Evolutionary conservation across 64 coral and sea anemone species (phyloP), one percentile per base, ranked within the genome.

Genomic region (Trachythela sp.): DNA sequence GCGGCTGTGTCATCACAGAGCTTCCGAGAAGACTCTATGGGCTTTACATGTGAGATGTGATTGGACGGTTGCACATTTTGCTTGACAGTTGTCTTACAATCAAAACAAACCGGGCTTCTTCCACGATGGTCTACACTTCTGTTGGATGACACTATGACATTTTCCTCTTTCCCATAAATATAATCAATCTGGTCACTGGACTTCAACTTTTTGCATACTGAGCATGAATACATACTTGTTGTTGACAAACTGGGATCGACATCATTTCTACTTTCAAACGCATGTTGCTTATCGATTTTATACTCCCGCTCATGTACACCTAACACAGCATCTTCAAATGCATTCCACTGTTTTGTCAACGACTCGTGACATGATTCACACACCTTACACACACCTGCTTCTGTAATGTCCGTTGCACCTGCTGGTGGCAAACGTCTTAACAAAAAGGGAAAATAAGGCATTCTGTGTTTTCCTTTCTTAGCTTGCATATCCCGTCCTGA

Each of bases 371-470:
- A 80, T 80, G 75, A 35, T 18, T 35, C 38, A 80, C 75, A 80
- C 15, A 30, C 75, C 75, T 39, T 15, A 39, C 20, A 3, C 32
- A 14, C 13, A 17, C 75, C 75, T 13, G 32, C 33, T 80, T 37
- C 38, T 0, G 33, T 10, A 14, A 80, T 37, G 8, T 30, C 27
- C 13, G 20, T 36, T 22, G 32, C 75, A 80, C 32, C 32, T 80
- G 33, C 33, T 3, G 75, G 27, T 34, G 37, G 75, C 56, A 64
- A 64, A 18, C 6, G 26, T 9, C 75, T 80, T 36, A 39, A 38
- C 38, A 80, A 80, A 37, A 37, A 80, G 31, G 75, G 75, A 39
- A 80, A 80, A 80, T 80, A 80, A 9, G 75, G 37, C 20, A 38
- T 22, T 15, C 75, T 29, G 1, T 35, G 75, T 80, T 39, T 80